Percentiles rank a stretch among this genome's conserved stretches.
Conservation (phyloP, 2,888 invertebrate species). For the Chrysodeixis includens region DNA sequence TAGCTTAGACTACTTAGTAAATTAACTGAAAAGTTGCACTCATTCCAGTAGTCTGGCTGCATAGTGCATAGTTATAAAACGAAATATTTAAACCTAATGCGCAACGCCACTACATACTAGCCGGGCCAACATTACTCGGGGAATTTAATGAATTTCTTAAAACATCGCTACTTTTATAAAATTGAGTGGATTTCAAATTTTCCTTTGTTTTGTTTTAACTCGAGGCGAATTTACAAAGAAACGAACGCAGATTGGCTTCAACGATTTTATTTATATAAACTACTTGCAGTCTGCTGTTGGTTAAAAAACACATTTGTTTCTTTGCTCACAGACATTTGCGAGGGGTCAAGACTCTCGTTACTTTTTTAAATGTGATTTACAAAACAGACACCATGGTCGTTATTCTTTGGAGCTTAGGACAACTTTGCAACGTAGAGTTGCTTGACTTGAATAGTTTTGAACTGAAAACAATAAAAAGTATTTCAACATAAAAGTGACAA, state of each 20-base stretch:
- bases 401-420: background rate
- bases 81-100: conserved; percentile 43
- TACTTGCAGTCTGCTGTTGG: background rate
- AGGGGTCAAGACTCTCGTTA: background rate
- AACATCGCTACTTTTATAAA: conserved; percentile 25
- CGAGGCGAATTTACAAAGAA: conserved; percentile 30
- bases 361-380: background rate
- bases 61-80: conserved; percentile 39
- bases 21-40: conserved; percentile 44
- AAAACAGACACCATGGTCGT: background rate
- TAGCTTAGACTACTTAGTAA: conserved; percentile 48
- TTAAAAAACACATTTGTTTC: background rate
- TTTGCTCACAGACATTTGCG: background rate
- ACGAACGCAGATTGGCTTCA: background rate
- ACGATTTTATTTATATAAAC: conserved; percentile 2
- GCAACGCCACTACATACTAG: conserved; percentile 10
- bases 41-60: conserved; percentile 37
- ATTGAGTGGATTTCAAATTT: conserved; percentile 5
- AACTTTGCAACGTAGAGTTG: too few relatives aligned
- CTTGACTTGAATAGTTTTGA: too few relatives aligned
- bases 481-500: too few relatives aligned
- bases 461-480: too few relatives aligned
- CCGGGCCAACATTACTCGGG: conserved; percentile 19
- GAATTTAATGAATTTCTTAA: conserved; percentile 36
- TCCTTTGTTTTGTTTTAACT: conserved; percentile 15